phyloP scores from a whole-genome alignment of 1,140 invertebrate species.

The Phocides pigmalion region DNA sequence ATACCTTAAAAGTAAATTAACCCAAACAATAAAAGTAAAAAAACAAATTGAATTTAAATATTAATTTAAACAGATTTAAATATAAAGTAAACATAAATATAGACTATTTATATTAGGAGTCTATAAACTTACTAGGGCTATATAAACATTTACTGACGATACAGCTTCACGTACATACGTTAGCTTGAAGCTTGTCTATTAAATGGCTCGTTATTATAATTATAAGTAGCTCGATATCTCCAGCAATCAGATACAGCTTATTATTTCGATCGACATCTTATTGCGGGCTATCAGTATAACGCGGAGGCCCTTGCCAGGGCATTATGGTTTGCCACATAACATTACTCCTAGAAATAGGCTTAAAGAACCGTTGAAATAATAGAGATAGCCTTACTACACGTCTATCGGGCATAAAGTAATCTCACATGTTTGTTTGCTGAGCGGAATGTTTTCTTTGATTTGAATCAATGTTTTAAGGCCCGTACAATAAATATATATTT shows the following conservation, averaged over 20 bases:
- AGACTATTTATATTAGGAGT: no score
- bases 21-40: no score
- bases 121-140: no score
- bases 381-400: background rate
- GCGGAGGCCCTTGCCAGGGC: conserved; percentile 1
- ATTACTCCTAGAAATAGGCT: conserved; percentile 38
- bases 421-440: background rate
- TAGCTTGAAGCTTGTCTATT: background rate
- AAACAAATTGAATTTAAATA: no score
- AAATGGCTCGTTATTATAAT: conserved; percentile 21
- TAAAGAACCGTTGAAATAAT: background rate
- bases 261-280: conserved; percentile 19
- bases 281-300: conserved; percentile 17
- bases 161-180: background rate
- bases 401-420: background rate
- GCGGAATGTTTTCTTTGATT: background rate
- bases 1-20: no score
- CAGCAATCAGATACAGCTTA: conserved; percentile 25
- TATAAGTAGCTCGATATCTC: conserved; percentile 18
- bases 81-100: no score
- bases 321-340: conserved; percentile 39
- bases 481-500: no score
- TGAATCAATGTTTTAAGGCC: no score
- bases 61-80: no score
- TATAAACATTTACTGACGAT: background rate